A percentile compares a stretch with the other conserved stretches of the same genome.
Evolutionary conservation across 2,797 vertebrate species (phyloP).

Genomic region (Syngnathus acus): DNA sequence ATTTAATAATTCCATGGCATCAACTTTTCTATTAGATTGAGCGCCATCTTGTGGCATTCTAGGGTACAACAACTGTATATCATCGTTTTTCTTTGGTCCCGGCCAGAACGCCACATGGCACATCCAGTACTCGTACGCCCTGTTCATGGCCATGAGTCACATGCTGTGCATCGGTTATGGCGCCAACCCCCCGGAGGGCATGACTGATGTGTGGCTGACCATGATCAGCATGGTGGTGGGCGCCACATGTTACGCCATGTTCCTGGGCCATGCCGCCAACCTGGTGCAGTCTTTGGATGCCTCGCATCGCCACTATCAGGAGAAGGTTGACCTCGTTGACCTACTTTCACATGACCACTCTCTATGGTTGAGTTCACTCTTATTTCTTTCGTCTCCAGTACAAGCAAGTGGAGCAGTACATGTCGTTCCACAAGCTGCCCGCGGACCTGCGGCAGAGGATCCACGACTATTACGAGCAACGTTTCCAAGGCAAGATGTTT

Average conservation of each 20-base stretch:
- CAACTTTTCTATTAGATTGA: too few relatives aligned
- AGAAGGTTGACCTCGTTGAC: conserved; percentile 73
- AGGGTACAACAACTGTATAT: neutral
- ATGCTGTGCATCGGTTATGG: conserved; percentile 96
- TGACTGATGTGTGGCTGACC: conserved; percentile 85
- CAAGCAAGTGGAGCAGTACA: conserved; percentile 98
- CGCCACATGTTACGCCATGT: conserved; percentile 96
- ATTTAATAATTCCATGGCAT: too few relatives aligned
- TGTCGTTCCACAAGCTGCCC: conserved; percentile 96
- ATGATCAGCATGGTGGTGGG: conserved; percentile 94
- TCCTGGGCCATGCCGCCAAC: conserved; percentile 88
- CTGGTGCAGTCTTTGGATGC: conserved; percentile 92
- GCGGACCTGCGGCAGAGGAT: conserved; percentile 90
- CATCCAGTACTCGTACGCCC: conserved; percentile 85
- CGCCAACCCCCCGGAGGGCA: conserved; percentile 81
- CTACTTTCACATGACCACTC: too few relatives aligned
- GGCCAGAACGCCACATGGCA: conserved; percentile 89
- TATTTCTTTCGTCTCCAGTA: conserved; percentile 67
- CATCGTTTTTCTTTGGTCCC: neutral
- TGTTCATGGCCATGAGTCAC: conserved; percentile 97
- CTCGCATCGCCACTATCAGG: conserved; percentile 92
- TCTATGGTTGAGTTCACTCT: neutral
- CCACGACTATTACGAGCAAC: conserved; percentile 90
- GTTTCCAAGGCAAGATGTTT: conserved; percentile 98
- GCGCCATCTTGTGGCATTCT: too few relatives aligned